Percentiles rank a stretch among this genome's conserved stretches.
Conservation (phyloP, 1,140 invertebrate genomes). For the Mercenaria mercenaria region DNA sequence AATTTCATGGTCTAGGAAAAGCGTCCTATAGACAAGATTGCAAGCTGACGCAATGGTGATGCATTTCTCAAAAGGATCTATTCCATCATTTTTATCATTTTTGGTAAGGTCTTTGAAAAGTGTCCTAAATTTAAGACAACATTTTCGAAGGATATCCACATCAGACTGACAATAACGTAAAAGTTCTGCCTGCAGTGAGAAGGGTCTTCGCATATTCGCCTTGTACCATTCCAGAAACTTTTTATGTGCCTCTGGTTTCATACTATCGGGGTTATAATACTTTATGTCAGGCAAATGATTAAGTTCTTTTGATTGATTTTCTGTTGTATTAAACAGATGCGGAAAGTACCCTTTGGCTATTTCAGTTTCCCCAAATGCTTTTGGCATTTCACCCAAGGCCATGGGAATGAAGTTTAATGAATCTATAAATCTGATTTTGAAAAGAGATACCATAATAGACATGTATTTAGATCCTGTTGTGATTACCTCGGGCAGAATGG, state of each 20-base stretch:
- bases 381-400: conserved; percentile 57
- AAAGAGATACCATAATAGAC: conserved; percentile 45
- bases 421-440: conserved; percentile 35
- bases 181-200: conserved; percentile 28
- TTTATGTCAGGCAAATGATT: background rate
- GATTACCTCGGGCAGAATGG: conserved; percentile 61
- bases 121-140: background rate
- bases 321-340: conserved; percentile 65
- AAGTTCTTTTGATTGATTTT: conserved; percentile 46
- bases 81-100: background rate
- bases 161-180: conserved; percentile 25
- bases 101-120: conserved; percentile 5
- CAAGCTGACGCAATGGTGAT: conserved; percentile 16
- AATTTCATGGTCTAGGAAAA: background rate
- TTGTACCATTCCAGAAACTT: conserved; percentile 52
- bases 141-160: conserved; percentile 50
- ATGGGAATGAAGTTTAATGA: conserved; percentile 55
- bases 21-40: background rate
- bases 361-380: conserved; percentile 58
- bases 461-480: conserved; percentile 62
- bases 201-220: background rate
- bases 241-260: background rate
- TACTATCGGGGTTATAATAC: conserved; percentile 22
- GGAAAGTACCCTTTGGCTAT: conserved; percentile 70
- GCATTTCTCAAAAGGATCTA: conserved; percentile 20